phyloP scores from a whole-genome alignment of 2,113 vertebrate species.

The pig (Sus scrofa) region T2T-Sscrofa CM000825.6:74384501-74385000 shows the following conservation, averaged over 20 bases:
- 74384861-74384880: neutral
- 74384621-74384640: neutral
- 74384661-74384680: neutral
- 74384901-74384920: neutral
- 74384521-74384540: too few relatives aligned
- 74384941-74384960: neutral
- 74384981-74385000: neutral
- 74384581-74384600: too few relatives aligned
- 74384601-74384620: neutral
- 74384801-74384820: neutral
- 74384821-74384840: constrained; percentile 8
- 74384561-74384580: too few relatives aligned
- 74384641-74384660: neutral
- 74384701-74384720: neutral
- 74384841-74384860: neutral
- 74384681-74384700: constrained; percentile 18
- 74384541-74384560: too few relatives aligned
- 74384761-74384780: constrained; percentile 20
- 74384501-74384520: too few relatives aligned
- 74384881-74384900: neutral
- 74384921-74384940: neutral
- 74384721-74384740: constrained; percentile 21
- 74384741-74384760: neutral
- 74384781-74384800: neutral
- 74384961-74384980: neutral